Conservation (phyloP, 2,113 vertebrate species). For the Suricata suricatta region DNA sequence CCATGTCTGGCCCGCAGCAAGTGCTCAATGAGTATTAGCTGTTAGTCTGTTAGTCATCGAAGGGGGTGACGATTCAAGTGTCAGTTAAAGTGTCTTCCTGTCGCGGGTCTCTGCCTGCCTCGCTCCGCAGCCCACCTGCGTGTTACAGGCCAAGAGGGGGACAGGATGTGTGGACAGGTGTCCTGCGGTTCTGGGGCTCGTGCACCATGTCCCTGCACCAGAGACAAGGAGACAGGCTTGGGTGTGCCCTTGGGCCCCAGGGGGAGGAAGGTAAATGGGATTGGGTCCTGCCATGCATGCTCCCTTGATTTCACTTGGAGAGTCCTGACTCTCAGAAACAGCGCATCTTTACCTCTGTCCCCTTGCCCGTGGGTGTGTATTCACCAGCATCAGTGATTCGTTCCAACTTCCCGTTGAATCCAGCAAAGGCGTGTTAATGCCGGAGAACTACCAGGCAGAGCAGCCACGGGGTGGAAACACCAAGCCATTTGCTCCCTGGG, state of each 20-base stretch:
- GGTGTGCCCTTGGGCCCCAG: neutral
- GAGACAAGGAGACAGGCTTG: neutral
- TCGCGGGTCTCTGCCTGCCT: neutral
- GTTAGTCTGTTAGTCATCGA: neutral
- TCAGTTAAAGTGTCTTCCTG: neutral
- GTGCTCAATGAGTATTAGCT: neutral
- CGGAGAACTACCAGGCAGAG: neutral
- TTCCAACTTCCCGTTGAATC: neutral
- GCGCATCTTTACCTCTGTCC: neutral
- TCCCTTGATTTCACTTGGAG: neutral
- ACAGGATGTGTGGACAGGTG: neutral
- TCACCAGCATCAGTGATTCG: neutral
- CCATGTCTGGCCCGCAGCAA: neutral
- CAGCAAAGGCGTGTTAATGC: neutral
- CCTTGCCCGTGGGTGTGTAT: neutral
- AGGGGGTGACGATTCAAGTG: neutral
- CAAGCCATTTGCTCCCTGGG: neutral
- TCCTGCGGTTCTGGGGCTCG: neutral
- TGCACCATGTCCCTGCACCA: neutral
- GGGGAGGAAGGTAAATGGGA: neutral
- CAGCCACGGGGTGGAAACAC: neutral
- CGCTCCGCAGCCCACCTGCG: neutral
- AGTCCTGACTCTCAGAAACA: neutral
- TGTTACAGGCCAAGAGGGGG: neutral
- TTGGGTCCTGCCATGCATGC: rapidly evolving